These are phyloP conservation scores for Mythimna ferrago DNA, from an alignment of 2,888 invertebrate species.

Conservation along the genomic window DNA sequence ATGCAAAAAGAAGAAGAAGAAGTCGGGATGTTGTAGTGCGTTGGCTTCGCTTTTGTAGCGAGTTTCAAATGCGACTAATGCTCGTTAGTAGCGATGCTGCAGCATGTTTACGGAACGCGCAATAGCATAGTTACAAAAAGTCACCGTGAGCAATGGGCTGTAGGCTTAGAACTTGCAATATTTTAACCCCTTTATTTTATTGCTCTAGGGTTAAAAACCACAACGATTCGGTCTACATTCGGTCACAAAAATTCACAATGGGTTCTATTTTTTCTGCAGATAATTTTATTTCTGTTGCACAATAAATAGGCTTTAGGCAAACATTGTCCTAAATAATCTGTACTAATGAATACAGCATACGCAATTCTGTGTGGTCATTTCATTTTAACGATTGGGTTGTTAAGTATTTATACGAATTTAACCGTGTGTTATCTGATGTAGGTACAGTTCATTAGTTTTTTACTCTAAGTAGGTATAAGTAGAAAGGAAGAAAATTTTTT, in stretches of 20 bases:
- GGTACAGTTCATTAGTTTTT: no score
- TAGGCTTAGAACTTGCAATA: neutral
- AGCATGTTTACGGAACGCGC: no score
- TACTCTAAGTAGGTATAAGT: no score
- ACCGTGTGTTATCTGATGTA: neutral
- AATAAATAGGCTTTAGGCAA: slow-evolving; percentile 5
- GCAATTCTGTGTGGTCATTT: slow-evolving; percentile 3
- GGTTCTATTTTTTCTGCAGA: neutral
- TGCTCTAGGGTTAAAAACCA: slow-evolving; percentile 2
- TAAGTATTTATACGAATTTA: slow-evolving; percentile 22
- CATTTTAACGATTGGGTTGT: slow-evolving; percentile 12
- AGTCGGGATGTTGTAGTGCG: no score
- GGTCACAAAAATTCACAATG: neutral
- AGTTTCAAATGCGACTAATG: no score
- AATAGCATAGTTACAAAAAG: no score
- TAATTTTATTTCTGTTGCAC: neutral
- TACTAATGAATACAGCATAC: slow-evolving; percentile 20
- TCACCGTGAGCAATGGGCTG: no score
- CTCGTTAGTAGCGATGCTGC: no score
- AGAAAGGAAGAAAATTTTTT: no score
- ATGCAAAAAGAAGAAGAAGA: no score
- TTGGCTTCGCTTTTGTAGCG: no score
- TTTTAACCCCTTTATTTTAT: neutral
- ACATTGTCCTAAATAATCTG: slow-evolving; percentile 19
- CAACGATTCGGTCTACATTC: neutral